Conservation (phyloP, 2,797 vertebrate species). For the Megaceryle alcyon region DNA sequence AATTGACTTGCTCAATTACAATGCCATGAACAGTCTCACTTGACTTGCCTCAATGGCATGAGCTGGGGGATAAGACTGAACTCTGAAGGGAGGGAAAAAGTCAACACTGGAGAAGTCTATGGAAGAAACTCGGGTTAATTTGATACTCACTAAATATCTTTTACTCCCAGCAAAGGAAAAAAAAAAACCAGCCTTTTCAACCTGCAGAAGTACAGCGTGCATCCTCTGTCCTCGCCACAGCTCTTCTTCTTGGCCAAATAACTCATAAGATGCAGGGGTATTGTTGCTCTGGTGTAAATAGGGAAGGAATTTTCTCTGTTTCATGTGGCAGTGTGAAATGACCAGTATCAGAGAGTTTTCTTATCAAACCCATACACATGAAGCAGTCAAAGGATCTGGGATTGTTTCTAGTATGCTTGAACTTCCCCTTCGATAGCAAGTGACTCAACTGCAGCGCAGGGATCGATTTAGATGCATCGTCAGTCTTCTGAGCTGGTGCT, state of each 20-base stretch:
- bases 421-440: not conserved
- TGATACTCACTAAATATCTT: not conserved
- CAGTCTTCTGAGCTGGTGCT: not conserved
- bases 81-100: not conserved
- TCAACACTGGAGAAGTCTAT: not conserved
- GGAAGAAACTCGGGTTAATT: not conserved
- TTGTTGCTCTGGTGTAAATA: not conserved
- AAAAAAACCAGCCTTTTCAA: not conserved
- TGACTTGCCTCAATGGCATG: not conserved
- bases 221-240: not conserved
- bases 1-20: not conserved
- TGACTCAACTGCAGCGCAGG: not conserved
- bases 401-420: not conserved
- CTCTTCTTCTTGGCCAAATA: not conserved
- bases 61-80: not conserved
- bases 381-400: not conserved
- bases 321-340: not conserved
- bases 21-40: not conserved
- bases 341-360: not conserved
- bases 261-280: not conserved
- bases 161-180: not conserved
- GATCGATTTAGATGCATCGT: fast-evolving
- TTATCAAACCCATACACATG: not conserved
- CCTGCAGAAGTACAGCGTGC: not conserved
- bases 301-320: not conserved